phyloP scores from a whole-genome alignment of 2,888 invertebrate genomes.

The Panorpa germanica region DNA sequence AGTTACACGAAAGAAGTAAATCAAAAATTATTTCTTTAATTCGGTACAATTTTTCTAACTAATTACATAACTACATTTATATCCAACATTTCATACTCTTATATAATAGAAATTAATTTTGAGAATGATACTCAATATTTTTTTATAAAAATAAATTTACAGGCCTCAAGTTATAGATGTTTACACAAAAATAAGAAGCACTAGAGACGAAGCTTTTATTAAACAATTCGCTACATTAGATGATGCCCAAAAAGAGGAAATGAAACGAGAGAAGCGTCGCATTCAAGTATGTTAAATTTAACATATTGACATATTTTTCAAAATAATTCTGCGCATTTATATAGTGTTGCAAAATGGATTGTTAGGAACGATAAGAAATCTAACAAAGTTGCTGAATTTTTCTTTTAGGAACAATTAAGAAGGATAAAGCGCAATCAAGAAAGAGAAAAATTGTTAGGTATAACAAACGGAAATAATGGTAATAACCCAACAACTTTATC shows the following conservation, averaged over 20 bases:
- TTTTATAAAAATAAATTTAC: too few relatives aligned
- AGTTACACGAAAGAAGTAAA: too few relatives aligned
- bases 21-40: too few relatives aligned
- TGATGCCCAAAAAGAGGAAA: slow-evolving; percentile 95
- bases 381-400: slow-evolving; percentile 3
- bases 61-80: too few relatives aligned
- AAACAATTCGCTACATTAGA: slow-evolving; percentile 91
- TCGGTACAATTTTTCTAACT: too few relatives aligned
- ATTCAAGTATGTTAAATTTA: slow-evolving; percentile 39
- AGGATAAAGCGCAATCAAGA: slow-evolving; percentile 91
- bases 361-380: too few relatives aligned
- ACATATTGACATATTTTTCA: not conserved
- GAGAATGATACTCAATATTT: too few relatives aligned
- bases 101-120: too few relatives aligned
- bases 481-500: too few relatives aligned
- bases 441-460: slow-evolving; percentile 47
- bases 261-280: slow-evolving; percentile 90
- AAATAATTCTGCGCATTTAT: too few relatives aligned
- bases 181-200: slow-evolving; percentile 89
- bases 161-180: slow-evolving; percentile 89
- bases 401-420: slow-evolving; percentile 60
- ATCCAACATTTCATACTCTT: too few relatives aligned
- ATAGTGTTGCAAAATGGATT: not conserved
- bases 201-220: slow-evolving; percentile 83
- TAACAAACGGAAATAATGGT: too few relatives aligned